Base-by-base conservation (phyloP, 2,888 invertebrate genomes). In the Bembecia ichneumoniformis region DNA sequence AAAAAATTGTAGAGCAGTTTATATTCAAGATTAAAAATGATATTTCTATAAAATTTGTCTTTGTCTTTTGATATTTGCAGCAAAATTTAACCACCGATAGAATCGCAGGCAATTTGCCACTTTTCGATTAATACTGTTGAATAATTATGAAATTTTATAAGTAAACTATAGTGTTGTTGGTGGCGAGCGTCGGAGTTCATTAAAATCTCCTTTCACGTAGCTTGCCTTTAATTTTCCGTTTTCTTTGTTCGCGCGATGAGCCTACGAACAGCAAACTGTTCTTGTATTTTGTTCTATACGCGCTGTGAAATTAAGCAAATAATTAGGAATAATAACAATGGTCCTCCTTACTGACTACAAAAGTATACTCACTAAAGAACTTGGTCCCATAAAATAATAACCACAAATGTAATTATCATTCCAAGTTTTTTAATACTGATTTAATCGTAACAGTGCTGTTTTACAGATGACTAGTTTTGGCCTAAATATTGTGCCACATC, bases 151-250 rank as follows among this genome's bases (percentile, higher is more conserved):
- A 61, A 69, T 72, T 74, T 76, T 73, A 77, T 66, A 71, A 71
- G 74, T 72, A 79, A 76, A 77, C 80, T 80, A 79, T 82, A 77
- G 69, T 72, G 71, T 73, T 78, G 79, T 79, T 81, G 76, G 77
- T 62, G 67, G 76, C 69, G 71, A 77, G 72, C 74, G 77, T 68
- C 72, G 73, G 67, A 71, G 73, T 79, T 83, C 82, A 82, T 86
- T 84, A 82, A 84, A 84, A 80, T 78, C 79, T 81, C 77, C 79
- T 79, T 80, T 77, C 80, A 73, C 74, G 71, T 74, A 65, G 77
- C 78, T 77, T 74, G 73, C 68, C 74, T 77, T 79, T 83, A 83
- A 84, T 84, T 83, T 82, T 84, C 82, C 82, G 83, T 80, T 80
- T 76, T 79, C 80, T 81, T 84, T 83, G 80, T 84, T 78, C 66